A percentile compares a stretch with the other conserved stretches of the same genome.
Evolutionary conservation across 2,888 invertebrate genomes (phyloP).

Genomic region (Rapana venosa): DNA sequence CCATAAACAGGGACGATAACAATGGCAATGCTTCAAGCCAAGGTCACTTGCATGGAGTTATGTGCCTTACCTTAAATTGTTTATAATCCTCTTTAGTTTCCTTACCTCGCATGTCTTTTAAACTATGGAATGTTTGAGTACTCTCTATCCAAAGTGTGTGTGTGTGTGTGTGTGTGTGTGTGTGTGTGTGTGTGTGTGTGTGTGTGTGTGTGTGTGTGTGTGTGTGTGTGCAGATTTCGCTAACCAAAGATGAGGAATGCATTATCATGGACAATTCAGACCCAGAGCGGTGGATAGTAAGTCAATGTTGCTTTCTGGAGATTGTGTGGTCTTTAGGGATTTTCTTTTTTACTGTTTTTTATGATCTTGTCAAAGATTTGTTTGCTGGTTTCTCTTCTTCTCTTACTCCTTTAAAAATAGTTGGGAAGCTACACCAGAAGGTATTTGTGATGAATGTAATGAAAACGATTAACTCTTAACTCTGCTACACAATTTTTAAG

Average conservation of each 20-base stretch:
- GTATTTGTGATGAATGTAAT: too few relatives aligned
- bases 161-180: neutral
- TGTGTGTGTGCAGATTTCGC: conserved; percentile 58
- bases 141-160: neutral
- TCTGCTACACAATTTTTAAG: too few relatives aligned
- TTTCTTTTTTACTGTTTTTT: too few relatives aligned
- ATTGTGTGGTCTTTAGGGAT: too few relatives aligned
- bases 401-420: neutral
- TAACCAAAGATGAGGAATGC: conserved; percentile 66
- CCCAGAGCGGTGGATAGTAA: conserved; percentile 72
- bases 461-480: too few relatives aligned
- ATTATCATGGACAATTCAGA: conserved; percentile 72
- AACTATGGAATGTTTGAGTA: too few relatives aligned
- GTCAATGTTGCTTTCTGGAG: conserved; percentile 24
- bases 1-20: too few relatives aligned
- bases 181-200: neutral
- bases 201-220: neutral
- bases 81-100: too few relatives aligned
- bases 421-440: too few relatives aligned
- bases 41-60: too few relatives aligned
- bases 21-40: too few relatives aligned
- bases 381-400: neutral
- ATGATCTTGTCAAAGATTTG: neutral
- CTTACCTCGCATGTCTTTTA: too few relatives aligned
- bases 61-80: neutral